phyloP scores from a whole-genome alignment of 1,140 invertebrate genomes.

The Nephila pilipes region DNA sequence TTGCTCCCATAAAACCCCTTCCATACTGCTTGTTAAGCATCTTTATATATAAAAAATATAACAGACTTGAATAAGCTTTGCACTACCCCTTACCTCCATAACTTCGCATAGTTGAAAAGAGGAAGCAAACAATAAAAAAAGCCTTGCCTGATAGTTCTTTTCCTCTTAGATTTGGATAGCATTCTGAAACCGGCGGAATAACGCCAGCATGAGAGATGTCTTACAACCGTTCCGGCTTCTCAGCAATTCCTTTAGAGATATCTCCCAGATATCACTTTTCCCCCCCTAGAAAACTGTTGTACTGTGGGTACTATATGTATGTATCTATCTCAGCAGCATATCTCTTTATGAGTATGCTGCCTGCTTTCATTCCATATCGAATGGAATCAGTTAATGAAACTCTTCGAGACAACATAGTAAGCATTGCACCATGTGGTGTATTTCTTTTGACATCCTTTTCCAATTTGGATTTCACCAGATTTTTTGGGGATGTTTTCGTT shows the following conservation, averaged over 20 bases:
- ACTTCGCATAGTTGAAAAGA: background rate
- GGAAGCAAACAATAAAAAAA: constrained; percentile 33
- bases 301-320: constrained; percentile 46
- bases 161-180: constrained; percentile 1
- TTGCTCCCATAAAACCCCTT: constrained; percentile 30
- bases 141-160: constrained; percentile 15
- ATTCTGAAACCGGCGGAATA: constrained; percentile 51
- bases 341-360: constrained; percentile 51
- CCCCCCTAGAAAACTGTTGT: constrained; percentile 28
- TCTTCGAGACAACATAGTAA: background rate
- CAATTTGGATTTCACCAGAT: background rate
- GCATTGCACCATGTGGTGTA: background rate
- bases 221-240: constrained; percentile 40
- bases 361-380: constrained; percentile 49
- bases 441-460: background rate
- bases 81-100: constrained; percentile 1
- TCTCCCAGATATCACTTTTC: constrained; percentile 42
- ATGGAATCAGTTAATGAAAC: constrained; percentile 52
- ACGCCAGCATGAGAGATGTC: constrained; percentile 62
- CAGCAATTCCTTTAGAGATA: constrained; percentile 67
- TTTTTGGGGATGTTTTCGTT: no score
- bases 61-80: constrained; percentile 11
- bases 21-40: constrained; percentile 66
- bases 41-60: constrained; percentile 58
- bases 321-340: constrained; percentile 50